Base-by-base conservation (phyloP, 1,140 invertebrate species). In the Neotoxoptera formosana region DNA sequence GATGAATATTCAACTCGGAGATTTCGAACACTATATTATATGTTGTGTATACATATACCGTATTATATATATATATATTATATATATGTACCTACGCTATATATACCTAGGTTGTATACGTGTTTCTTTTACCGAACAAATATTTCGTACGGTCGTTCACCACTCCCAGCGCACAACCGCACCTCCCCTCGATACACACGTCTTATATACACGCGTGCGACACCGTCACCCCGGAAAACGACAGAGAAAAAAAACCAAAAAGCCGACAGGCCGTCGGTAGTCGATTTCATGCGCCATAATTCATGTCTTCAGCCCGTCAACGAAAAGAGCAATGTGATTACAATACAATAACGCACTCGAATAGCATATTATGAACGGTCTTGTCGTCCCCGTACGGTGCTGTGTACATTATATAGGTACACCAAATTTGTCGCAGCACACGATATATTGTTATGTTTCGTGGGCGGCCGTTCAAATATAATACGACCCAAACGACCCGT, bases 41-140 rank as follows among this genome's bases (percentile, higher is more conserved):
- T 41, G 41, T 30, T 30, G 86, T 36, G 20, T 53, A 25, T 36
- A n/a, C 17, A 53, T 34, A 36, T 34, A 36, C 34, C 21, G 11
- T 48, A n/a, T 48, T 88, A 48, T n/a, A 88, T n/a, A 88, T 11
- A 14, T 20, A 14, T 30, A 47, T n/a, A n/a, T 53, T 88, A n/a
- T n/a, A n/a, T n/a, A n/a, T n/a, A n/a, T n/a, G n/a, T 41, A 41
- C 41, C 41, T 41, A 41, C 41, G 41, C 4, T 41, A 41, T 41
- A 41, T 41, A 41, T 41, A 41, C 41, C 41, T 41, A 41, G 41
- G 41, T 41, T 41, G 41, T 41, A 30, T 89, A 90, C 88, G 88
- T 60, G 88, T 90, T 90, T 90, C 88, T 90, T 90, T 90, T 90
- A 60, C 53, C 53, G n/a, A 90, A 45, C 34, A 25, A 41, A 47